phyloP scores from a whole-genome alignment of 2,797 vertebrate species.

The Enteromius paludinosus region DNA sequence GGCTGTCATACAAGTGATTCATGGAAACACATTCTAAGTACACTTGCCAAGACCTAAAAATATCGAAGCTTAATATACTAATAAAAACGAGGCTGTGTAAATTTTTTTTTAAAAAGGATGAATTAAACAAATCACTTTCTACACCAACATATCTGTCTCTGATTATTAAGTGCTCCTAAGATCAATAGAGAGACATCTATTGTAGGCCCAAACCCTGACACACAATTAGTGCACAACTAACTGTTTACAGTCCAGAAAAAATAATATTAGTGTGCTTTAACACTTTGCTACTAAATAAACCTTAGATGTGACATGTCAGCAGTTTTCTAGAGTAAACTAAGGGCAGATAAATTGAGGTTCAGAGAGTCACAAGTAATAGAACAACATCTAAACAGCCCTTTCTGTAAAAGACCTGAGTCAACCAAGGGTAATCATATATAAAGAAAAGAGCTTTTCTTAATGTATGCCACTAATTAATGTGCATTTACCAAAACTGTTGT shows the following conservation, averaged over 20 bases:
- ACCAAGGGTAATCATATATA: background rate
- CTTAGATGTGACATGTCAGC: background rate
- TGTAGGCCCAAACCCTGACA: background rate
- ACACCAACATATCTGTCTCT: background rate
- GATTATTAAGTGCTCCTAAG: background rate
- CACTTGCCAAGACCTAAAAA: background rate
- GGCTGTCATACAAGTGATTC: background rate
- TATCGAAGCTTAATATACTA: background rate
- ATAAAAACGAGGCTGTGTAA: background rate
- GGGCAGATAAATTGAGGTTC: background rate
- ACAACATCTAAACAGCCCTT: background rate
- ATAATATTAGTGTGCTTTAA: background rate
- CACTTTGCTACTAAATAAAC: slow-evolving; percentile 1
- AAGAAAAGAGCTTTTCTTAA: background rate
- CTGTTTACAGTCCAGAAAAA: background rate
- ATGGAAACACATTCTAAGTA: background rate
- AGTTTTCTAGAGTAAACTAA: slow-evolving; percentile 4
- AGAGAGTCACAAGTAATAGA: background rate
- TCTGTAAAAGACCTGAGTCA: background rate
- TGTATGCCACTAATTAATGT: background rate
- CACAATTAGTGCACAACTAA: background rate
- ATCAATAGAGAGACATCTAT: background rate
- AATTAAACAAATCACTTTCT: background rate
- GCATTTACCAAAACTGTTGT: background rate
- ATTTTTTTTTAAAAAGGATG: background rate